These are phyloP conservation scores for Ferdinandea cuprea DNA, from an alignment of 2,888 invertebrate species.

Conservation along the genomic window DNA sequence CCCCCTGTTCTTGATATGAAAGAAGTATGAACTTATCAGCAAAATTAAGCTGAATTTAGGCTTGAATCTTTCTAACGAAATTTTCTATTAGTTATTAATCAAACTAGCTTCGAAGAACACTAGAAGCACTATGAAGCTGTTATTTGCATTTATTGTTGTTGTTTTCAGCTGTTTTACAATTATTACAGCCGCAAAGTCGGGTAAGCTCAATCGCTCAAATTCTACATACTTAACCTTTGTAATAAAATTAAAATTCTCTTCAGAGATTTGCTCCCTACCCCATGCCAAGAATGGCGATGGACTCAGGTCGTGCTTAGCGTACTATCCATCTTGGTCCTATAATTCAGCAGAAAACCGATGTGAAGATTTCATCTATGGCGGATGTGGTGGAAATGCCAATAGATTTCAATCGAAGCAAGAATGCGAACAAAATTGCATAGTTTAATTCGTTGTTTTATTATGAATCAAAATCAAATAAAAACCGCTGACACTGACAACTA, in stretches of 20 bases:
- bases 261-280: conserved; percentile 15
- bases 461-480: too few relatives aligned
- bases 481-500: too few relatives aligned
- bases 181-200: conserved; percentile 23
- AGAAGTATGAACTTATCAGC: neutral
- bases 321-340: conserved; percentile 89
- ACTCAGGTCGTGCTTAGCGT: conserved; percentile 72
- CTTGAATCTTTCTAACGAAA: too few relatives aligned
- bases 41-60: neutral
- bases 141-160: conserved; percentile 38
- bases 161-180: conserved; percentile 35
- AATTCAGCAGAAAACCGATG: conserved; percentile 86
- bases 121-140: conserved; percentile 38
- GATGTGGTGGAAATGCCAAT: conserved; percentile 90
- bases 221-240: neutral
- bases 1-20: too few relatives aligned
- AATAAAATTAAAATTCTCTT: neutral
- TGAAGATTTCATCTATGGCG: conserved; percentile 90
- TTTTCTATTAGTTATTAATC: too few relatives aligned
- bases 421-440: conserved; percentile 85
- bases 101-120: too few relatives aligned
- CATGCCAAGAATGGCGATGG: conserved; percentile 44
- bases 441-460: too few relatives aligned
- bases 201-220: conserved; percentile 28
- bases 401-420: conserved; percentile 88